phyloP scores from a whole-genome alignment of 2,888 invertebrate genomes.

The Adela reaumurella region DNA sequence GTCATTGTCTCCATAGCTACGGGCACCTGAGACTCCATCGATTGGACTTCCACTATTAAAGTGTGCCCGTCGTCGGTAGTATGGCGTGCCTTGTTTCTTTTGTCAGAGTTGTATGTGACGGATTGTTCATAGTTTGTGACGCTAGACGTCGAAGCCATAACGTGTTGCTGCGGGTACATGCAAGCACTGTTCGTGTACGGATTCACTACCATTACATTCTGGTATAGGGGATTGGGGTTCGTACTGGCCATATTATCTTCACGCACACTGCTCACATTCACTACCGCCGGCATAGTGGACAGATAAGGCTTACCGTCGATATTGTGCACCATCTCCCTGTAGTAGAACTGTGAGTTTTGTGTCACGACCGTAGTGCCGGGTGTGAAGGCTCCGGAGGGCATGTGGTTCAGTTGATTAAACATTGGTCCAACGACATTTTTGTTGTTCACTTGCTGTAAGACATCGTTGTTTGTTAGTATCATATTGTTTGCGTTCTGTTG shows the following conservation, averaged over 20 bases:
- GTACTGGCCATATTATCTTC: slow-evolving; percentile 37
- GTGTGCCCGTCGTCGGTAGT: too few relatives aligned
- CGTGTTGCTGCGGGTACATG: slow-evolving; percentile 33
- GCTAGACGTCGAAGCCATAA: background rate
- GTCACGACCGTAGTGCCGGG: slow-evolving; percentile 43
- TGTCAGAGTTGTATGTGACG: background rate
- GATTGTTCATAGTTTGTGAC: background rate
- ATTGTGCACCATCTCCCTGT: slow-evolving; percentile 47
- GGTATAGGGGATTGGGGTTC: slow-evolving; percentile 39
- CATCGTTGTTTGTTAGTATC: slow-evolving; percentile 32
- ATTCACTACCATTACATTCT: slow-evolving; percentile 48
- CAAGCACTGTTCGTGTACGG: slow-evolving; percentile 44
- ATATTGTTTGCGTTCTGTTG: slow-evolving; percentile 46
- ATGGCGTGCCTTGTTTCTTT: background rate
- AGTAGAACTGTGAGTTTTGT: slow-evolving; percentile 47
- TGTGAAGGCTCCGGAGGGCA: slow-evolving; percentile 28
- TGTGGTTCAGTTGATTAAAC: slow-evolving; percentile 28
- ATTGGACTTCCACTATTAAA: too few relatives aligned
- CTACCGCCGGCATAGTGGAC: slow-evolving; percentile 32
- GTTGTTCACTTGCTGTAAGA: slow-evolving; percentile 25
- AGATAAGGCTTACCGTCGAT: slow-evolving; percentile 42
- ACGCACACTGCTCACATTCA: slow-evolving; percentile 26
- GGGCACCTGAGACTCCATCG: too few relatives aligned
- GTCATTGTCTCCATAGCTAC: background rate
- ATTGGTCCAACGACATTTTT: slow-evolving; percentile 25